Evolutionary conservation across 2,797 vertebrate genomes (phyloP), one percentile per base, ranked within the genome.

Genomic region (Fistularia commersonii): DNA sequence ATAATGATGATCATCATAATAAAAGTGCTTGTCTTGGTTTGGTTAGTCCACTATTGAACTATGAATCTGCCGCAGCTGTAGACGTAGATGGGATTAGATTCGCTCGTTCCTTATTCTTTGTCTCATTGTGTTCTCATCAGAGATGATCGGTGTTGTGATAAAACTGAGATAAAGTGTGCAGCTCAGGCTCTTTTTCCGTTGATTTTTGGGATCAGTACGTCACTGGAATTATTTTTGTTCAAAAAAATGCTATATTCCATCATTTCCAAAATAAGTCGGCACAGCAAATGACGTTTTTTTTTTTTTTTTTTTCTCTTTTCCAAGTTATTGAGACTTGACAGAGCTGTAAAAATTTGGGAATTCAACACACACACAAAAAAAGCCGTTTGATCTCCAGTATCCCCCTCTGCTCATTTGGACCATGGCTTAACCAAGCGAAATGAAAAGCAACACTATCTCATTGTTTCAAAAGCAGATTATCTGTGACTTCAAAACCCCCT

Each of bases 401-500:
- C 66, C 71, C 62, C 56, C 79, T 63, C 68, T 70, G 51, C 61
- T 79, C 72, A 68, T 78, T 81, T 72, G 51, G 56, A 62, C 57
- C 72, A 11, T 42, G 67, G 84, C 72, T 86, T 82, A 82, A 66
- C 79, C n/a, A 69, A 64, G 66, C 45, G 43, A 45, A 77, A 74
- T 79, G 79, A 86, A 85, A 85, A 76, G 76, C 79, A 79, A 77
- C 79, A 68, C 72, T 69, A 75, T 82, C 77, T 76, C 80, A 82
- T 86, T 86, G 82, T 87, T 80, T 83, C 72, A 57, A 86, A 84
- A 84, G 79, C 78, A 80, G 82, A 86, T 87, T 87, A 85, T 84
- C 78, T 80, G 68, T 81, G 79, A 85, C 76, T 81, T 80, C 61
- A 71, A 83, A 83, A 76, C 76, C 72, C 77, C 81, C 69, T 80